These are phyloP conservation scores for Agrenia bidenticulata DNA, from an alignment of 2,888 invertebrate species.

Conservation along the genomic window DNA sequence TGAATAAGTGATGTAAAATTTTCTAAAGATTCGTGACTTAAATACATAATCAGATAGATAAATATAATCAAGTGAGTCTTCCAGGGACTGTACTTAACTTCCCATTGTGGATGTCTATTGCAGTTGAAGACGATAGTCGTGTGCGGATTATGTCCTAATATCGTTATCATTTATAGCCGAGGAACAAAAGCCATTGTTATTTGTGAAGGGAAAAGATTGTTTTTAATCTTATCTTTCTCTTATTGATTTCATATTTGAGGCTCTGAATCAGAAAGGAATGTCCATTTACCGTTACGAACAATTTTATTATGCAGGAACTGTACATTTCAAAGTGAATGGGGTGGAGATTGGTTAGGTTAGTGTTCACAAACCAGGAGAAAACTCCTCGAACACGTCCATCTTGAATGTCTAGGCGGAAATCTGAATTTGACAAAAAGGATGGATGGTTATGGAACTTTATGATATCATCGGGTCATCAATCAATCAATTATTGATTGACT, in stretches of 20 bases:
- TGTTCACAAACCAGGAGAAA: no score
- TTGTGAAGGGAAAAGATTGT: constrained; percentile 4
- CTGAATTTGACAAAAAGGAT: not conserved
- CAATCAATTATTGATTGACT: constrained; percentile 37
- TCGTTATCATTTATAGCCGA: constrained; percentile 5
- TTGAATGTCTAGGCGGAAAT: not conserved
- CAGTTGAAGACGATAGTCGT: not conserved
- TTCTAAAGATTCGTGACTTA: no score
- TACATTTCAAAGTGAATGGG: not conserved
- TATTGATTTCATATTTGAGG: constrained; percentile 19
- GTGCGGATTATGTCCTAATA: constrained; percentile 9
- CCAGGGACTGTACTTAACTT: not conserved
- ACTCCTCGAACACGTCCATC: no score
- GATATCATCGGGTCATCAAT: constrained; percentile 25
- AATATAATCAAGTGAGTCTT: not conserved
- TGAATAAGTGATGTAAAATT: no score
- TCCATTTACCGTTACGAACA: not conserved
- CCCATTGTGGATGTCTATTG: constrained; percentile 4
- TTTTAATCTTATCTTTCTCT: constrained; percentile 7
- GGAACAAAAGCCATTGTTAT: not conserved
- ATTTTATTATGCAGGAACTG: not conserved
- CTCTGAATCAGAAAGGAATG: not conserved
- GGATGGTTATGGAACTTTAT: not conserved
- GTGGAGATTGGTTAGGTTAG: not conserved
- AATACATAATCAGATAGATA: no score